Evolutionary conservation across 2,888 invertebrate species (phyloP), one percentile per base, ranked within the genome.

Genomic region (Chrysomela aeneicollis): DNA sequence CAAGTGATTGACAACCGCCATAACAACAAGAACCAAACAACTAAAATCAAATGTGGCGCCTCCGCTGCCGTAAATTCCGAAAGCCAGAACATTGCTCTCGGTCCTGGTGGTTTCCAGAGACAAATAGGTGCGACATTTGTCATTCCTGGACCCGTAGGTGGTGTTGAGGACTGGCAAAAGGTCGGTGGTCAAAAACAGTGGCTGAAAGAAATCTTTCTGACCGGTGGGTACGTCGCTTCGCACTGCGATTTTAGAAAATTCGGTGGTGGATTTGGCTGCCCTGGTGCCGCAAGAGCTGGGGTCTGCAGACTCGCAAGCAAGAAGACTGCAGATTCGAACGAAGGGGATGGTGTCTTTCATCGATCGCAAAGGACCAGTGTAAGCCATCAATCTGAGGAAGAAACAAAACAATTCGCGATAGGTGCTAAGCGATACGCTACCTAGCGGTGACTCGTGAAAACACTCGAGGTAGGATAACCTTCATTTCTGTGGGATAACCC

Each of bases 231-330:
- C 64, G 15, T 65, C 68, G 19, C 68, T 69, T 51, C 55, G 64
- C n/a, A 76, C 70, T 1, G 67, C 57, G 9, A 77, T 70, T 32
- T 67, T 68, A 4, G 49, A 59, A 49, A 77, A 74, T 58, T 54
- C 66, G 1, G 75, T 68, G 10, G 61, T 63, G 18, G 64, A 63
- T 6, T 66, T 62, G 3, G 69, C 22, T 18, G 67, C 68, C 17
- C 70, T 68, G 21, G 55, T 63, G 1, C 74, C 77, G 58, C 77
- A 76, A 42, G 72, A 68, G 6, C 59, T 64, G 2, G 59, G 30
- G 17, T 72, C 70, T 0, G 67, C 46, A 49, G 54, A 70, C 22
- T 68, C 61, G 61, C 77, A 77, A 15, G 73, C 69, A 8, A 77
- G 15, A 6, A 77, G 30, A 32, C 63, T 62, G 65, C 77, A 77